Base-by-base conservation (phyloP, 2,113 vertebrate species). In the Sardina pilchardus region DNA sequence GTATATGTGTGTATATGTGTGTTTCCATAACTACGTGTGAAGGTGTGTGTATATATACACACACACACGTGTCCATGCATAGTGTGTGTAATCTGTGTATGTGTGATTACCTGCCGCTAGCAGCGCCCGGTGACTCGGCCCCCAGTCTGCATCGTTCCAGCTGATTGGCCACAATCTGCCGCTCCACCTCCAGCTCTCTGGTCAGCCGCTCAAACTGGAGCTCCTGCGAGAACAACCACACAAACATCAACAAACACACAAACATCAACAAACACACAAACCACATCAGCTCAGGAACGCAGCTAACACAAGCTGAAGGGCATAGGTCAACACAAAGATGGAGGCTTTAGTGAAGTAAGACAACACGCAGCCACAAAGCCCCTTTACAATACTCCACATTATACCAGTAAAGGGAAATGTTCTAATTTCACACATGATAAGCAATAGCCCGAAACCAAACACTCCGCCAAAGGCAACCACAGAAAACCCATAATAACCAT, bases 81-180 rank as follows among this genome's bases (percentile, higher is more conserved):
- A 19, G 39, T 39, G 26, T 19, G 10, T 78, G 26, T 34, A n/a
- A 30, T 75, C 30, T 75, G 67, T 78, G 71, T 36, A 34, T 78
- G 71, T 93, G 92, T 92, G 87, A 94, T 92, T 98, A 99, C 98
- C 98, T 99, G 97, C 97, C 97, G 95, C 98, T 99, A 94, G 95
- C 97, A 93, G 96, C 93, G 93, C 96, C 99, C 88, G 98, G 98
- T 85, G 98, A 99, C 93, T 99, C 98, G 89, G 97, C 96, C 96
- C 96, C 97, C 85, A 99, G 96, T 95, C 97, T 96, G 96, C 98
- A 99, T 99, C 97, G 96, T 95, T 99, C 98, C 95, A 99, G 97
- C 95, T 99, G 98, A 97, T 97, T 99, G 96, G 98, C 98, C 95
- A 99, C 98, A 96, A 99, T 99, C 96, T 99, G 98, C 95, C 98